Evolutionary conservation across 2,888 invertebrate genomes (phyloP).

Genomic region (Frankliniella intonsa): DNA sequence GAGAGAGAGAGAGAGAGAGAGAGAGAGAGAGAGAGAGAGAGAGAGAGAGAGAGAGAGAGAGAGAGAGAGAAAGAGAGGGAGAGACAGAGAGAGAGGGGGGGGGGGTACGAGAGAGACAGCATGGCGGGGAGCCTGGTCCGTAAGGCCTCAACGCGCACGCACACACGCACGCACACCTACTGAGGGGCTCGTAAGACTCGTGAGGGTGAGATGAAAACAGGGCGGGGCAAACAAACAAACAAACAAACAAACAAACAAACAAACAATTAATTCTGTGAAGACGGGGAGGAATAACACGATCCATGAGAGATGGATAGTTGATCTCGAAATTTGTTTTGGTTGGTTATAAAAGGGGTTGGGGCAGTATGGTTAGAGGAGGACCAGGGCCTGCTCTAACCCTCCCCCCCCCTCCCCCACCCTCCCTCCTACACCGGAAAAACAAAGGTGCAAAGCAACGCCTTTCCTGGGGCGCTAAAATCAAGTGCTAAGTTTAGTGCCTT

Average conservation of each 20-base stretch:
- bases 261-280: background rate
- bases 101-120: background rate
- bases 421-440: too few species aligned
- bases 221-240: background rate
- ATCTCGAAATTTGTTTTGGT: background rate
- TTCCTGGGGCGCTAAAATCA: too few species aligned
- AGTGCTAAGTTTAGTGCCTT: too few species aligned
- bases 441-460: too few species aligned
- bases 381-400: too few species aligned
- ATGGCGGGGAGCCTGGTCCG: background rate
- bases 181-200: background rate
- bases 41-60: constrained; percentile 29
- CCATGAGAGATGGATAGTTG: background rate
- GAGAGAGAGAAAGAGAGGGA: constrained; percentile 29
- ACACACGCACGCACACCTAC: background rate
- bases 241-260: background rate
- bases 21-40: constrained; percentile 28
- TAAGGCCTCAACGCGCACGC: background rate
- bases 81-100: background rate
- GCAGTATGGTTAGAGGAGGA: background rate
- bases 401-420: too few species aligned
- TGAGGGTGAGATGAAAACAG: too few species aligned
- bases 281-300: too few species aligned
- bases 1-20: constrained; percentile 30
- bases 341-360: background rate